Conservation (phyloP, 2,797 vertebrate species). For the Artibeus jamaicensis region DNA sequence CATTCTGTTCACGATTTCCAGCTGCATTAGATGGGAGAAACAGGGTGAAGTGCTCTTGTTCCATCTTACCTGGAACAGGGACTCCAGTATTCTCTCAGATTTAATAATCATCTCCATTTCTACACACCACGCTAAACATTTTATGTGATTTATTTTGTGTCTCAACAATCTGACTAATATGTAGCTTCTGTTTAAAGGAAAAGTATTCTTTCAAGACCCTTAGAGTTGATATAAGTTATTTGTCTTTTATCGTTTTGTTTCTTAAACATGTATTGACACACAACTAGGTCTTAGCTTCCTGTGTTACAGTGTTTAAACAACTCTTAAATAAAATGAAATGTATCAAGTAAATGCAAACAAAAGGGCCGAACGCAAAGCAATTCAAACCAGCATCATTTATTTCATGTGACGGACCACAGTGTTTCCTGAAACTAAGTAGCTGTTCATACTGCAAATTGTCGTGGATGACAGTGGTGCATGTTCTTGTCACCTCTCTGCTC, state of each 20-base stretch:
- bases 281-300: background rate
- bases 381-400: background rate
- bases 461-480: background rate
- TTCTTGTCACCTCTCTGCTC: background rate
- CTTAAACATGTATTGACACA: background rate
- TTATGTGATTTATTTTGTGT: background rate
- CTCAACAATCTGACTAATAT: background rate
- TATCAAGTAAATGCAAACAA: slow-evolving; percentile 36
- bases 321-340: background rate
- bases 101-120: background rate
- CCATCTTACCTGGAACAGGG: background rate
- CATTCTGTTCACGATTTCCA: background rate
- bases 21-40: background rate
- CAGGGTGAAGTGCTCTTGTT: background rate
- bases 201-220: background rate
- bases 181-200: background rate
- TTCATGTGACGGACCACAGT: slow-evolving; percentile 1
- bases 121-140: background rate
- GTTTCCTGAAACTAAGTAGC: slow-evolving; percentile 18
- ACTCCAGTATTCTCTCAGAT: background rate
- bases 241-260: background rate
- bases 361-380: background rate
- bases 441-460: background rate
- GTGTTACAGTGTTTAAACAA: slow-evolving; percentile 39
- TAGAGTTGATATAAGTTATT: background rate